Evolutionary conservation across 2,797 vertebrate genomes (phyloP).

Genomic region (Scolopax bukidnonensis): DNA sequence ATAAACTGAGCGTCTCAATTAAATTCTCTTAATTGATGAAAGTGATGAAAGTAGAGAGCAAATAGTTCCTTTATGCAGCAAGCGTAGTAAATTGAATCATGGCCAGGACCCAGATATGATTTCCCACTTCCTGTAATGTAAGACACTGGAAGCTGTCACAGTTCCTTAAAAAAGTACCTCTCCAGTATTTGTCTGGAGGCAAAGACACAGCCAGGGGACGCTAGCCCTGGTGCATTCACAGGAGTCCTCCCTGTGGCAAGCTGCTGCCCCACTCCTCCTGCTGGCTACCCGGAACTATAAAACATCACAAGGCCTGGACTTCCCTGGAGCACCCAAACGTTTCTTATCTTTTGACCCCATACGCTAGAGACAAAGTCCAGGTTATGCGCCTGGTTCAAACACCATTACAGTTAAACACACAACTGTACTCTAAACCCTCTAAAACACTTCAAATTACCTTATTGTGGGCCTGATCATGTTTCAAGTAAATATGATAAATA

Average conservation of each 20-base stretch:
- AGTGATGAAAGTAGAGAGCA: not conserved
- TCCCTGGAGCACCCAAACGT: not conserved
- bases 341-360: not conserved
- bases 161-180: not conserved
- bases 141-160: not conserved
- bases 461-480: not conserved
- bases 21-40: not conserved
- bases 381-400: not conserved
- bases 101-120: not conserved
- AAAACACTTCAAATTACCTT: not conserved
- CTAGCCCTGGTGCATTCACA: fast-evolving
- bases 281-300: not conserved
- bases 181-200: not conserved
- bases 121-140: conserved; percentile 10
- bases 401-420: not conserved
- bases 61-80: not conserved
- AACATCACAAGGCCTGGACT: not conserved
- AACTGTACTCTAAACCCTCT: not conserved
- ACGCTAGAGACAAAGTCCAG: not conserved
- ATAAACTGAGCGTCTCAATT: not conserved
- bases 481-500: not conserved
- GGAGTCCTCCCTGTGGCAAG: not conserved
- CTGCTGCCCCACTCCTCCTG: not conserved
- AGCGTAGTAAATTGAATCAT: not conserved
- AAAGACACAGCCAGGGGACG: not conserved